Evolutionary conservation across 1,140 invertebrate genomes (phyloP).

Genomic region (Augochlora pura): DNA sequence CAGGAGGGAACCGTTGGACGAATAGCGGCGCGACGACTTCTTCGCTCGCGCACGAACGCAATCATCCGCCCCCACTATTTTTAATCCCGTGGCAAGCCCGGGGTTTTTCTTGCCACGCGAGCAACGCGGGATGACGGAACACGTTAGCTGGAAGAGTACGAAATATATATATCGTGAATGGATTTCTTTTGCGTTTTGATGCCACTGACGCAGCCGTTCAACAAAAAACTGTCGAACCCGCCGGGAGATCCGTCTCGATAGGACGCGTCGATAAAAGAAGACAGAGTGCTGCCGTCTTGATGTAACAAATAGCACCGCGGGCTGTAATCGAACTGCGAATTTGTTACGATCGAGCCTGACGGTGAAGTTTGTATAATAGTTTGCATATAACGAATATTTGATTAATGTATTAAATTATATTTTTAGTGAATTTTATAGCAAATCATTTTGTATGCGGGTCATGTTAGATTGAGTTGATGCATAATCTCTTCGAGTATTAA

Average conservation of each 20-base stretch:
- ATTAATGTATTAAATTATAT: too few species aligned
- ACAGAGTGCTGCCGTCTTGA: too few species aligned
- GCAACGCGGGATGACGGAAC: neutral
- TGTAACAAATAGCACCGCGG: too few species aligned
- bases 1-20: neutral
- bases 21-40: neutral
- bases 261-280: neutral
- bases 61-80: constrained; percentile 38
- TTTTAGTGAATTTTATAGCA: too few species aligned
- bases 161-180: too few species aligned
- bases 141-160: neutral
- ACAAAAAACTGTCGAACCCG: neutral
- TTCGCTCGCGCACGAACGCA: constrained; percentile 15
- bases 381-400: too few species aligned
- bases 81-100: neutral
- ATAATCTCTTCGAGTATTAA: too few species aligned
- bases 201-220: neutral
- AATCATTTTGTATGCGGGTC: too few species aligned
- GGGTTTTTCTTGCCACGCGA: constrained; percentile 13
- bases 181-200: neutral
- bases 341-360: too few species aligned
- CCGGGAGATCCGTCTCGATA: neutral
- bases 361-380: too few species aligned
- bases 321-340: too few species aligned
- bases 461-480: too few species aligned